These are phyloP conservation scores for Thermophis baileyi DNA, from an alignment of 2,113 vertebrate genomes.

Conservation along the genomic window DNA sequence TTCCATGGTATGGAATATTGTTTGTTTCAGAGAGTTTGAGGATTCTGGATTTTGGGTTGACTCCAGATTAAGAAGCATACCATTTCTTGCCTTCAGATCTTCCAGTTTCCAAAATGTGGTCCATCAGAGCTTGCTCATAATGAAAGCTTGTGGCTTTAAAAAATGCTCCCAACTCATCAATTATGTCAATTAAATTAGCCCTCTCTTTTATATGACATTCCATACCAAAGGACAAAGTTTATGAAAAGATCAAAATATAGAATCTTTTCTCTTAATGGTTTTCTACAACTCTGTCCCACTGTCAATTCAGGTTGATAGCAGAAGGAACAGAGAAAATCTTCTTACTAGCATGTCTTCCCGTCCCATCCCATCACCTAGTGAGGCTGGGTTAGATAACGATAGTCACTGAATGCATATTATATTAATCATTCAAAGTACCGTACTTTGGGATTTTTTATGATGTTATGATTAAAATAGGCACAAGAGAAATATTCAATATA, in stretches of 20 bases:
- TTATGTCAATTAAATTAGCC: not conserved
- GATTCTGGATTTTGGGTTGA: not conserved
- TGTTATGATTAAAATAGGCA: not conserved
- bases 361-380: not conserved
- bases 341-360: not conserved
- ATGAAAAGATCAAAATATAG: not conserved
- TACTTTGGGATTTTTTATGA: not conserved
- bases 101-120: not conserved
- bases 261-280: not conserved
- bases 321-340: not conserved
- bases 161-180: not conserved
- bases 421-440: not conserved
- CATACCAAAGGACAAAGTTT: not conserved
- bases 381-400: not conserved
- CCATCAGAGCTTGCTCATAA: not conserved
- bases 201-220: not conserved
- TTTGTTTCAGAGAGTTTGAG: not conserved
- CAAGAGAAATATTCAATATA: not conserved
- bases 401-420: not conserved
- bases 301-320: not conserved
- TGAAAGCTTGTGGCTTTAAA: not conserved
- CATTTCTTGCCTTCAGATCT: not conserved
- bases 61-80: not conserved
- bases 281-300: not conserved
- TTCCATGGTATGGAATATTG: not conserved